These are phyloP conservation scores for Xenus cinereus DNA, from an alignment of 2,113 vertebrate genomes.

Conservation along the genomic window DNA sequence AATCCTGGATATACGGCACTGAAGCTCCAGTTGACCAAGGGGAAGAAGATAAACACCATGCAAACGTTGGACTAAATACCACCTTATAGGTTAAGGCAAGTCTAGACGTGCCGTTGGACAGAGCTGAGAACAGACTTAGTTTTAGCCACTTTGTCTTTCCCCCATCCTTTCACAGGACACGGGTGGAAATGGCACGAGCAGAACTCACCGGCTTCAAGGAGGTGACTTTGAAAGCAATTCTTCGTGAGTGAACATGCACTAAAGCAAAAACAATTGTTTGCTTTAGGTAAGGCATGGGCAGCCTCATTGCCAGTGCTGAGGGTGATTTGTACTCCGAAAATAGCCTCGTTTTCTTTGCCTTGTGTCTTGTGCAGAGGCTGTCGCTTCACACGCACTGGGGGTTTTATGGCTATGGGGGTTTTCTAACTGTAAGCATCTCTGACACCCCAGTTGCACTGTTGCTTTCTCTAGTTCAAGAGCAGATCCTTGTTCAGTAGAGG, in stretches of 20 bases:
- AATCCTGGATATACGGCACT: neutral
- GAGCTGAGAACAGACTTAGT: neutral
- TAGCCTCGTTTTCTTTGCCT: neutral
- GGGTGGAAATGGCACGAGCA: neutral
- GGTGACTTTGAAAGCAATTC: neutral
- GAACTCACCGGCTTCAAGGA: neutral
- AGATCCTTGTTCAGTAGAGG: neutral
- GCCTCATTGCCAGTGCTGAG: neutral
- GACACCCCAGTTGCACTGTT: neutral
- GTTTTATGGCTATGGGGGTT: neutral
- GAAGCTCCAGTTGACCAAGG: neutral
- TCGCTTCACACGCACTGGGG: neutral
- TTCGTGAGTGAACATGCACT: neutral
- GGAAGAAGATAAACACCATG: neutral
- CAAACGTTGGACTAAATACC: neutral
- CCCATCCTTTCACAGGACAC: neutral
- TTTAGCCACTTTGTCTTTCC: neutral
- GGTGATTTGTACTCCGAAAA: neutral
- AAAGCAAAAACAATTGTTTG: neutral
- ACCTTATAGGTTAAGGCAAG: neutral
- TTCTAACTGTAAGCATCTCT: neutral
- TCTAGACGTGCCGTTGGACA: accelerated
- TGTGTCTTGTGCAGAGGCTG: neutral
- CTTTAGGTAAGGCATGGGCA: neutral
- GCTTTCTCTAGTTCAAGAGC: neutral